Evolutionary conservation across 2,888 invertebrate species (phyloP), one percentile per base, ranked within the genome.

Genomic region (Clanis bilineata): DNA sequence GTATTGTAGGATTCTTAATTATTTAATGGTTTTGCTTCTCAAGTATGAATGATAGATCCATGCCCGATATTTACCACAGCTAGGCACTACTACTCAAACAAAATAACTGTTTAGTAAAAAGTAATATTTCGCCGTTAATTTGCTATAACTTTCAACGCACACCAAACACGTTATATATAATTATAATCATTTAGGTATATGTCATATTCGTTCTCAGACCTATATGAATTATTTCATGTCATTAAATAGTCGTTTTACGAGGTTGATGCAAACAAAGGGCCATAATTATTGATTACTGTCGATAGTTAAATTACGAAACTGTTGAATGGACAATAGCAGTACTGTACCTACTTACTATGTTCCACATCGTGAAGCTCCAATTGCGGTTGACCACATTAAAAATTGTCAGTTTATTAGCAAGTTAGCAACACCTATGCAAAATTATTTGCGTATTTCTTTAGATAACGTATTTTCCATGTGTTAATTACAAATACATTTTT

Each of bases 211-310:
- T n/a, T n/a, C n/a, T n/a, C n/a, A 36, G 36, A 36, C 9, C 1
- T 36, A 36, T 41, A 18, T 66, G 64, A 55, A 60, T 32, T 51
- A 18, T 28, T 15, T 51, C 9, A 15, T 18, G 51, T 32, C 18
- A 18, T 51, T 18, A 28, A 44, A 12, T 44, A 44, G 7, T 28
- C 9, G 18, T 28, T 51, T 32, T 51, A 18, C 18, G 28, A 51
- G 15, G 51, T 28, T 18, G 18, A 10, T 32, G 28, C 28, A 28
- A 32, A 47, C 47, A 47, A 47, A 51, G 15, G 18, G 32, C 9
- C 28, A 51, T 51, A 51, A 51, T 15, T 47, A 45, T 47, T n/a
- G 25, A 47, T 47, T 23, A 25, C 15, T 47, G 10, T 15, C 18
- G 15, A 51, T 51, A 32, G 51, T 18, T 32, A 7, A 18, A 9